Percentiles rank a stretch among this genome's conserved stretches.
Conservation (phyloP, 2,113 vertebrate species). For the Neogale vison region DNA sequence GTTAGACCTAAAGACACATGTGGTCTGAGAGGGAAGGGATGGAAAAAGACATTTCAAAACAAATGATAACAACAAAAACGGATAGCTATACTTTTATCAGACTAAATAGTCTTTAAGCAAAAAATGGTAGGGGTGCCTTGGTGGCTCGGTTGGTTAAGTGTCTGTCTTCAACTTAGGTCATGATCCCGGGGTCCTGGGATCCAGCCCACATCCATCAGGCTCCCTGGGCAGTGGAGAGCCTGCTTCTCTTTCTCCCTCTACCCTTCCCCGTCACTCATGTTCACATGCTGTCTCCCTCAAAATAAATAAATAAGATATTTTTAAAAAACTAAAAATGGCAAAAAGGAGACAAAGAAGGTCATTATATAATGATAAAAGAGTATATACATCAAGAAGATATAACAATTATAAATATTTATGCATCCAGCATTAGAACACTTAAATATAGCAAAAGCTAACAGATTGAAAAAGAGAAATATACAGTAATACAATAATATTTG, state of each 20-base stretch:
- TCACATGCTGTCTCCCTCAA: too few species aligned
- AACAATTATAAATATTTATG: not conserved
- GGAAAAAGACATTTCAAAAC: not conserved
- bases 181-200: too few species aligned
- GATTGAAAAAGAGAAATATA: not conserved
- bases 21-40: not conserved
- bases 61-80: not conserved
- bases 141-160: too few species aligned
- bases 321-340: not conserved
- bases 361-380: not conserved
- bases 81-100: not conserved
- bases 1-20: not conserved
- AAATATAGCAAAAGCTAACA: not conserved
- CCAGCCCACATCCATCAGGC: too few species aligned
- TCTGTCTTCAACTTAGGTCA: too few species aligned
- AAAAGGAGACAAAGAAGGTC: not conserved
- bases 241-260: too few species aligned
- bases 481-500: not conserved
- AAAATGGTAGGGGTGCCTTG: not conserved
- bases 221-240: too few species aligned
- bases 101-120: not conserved
- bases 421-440: not conserved
- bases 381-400: not conserved
- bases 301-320: too few species aligned
- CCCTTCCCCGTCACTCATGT: too few species aligned